phyloP scores from a whole-genome alignment of 2,113 vertebrate species.

The Phalacrocorax carbo region DNA sequence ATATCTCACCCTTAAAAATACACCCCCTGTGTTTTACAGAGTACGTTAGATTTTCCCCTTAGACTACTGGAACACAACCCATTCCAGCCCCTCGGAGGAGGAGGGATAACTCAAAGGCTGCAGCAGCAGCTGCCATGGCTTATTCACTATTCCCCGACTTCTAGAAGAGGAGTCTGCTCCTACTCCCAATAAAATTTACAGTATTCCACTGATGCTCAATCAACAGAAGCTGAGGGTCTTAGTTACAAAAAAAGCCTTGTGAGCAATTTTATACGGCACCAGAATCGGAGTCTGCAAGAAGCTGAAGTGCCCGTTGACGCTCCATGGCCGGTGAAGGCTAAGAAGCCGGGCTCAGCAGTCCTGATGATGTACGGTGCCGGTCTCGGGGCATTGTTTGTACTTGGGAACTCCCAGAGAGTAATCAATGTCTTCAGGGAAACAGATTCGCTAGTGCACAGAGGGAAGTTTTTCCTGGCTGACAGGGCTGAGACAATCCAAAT shows the following conservation, averaged over 20 bases:
- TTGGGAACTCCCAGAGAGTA: fast-evolving
- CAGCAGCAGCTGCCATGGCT: background rate
- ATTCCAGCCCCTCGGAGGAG: background rate
- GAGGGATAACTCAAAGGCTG: background rate
- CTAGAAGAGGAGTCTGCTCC: background rate
- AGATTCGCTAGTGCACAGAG: background rate
- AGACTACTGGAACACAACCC: background rate
- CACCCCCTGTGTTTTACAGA: background rate
- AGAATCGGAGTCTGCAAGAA: background rate
- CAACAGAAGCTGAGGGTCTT: background rate
- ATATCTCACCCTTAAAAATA: background rate
- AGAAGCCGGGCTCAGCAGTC: fast-evolving
- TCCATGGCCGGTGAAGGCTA: background rate
- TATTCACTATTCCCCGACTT: background rate
- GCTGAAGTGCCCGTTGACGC: background rate
- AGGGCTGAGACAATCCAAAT: background rate
- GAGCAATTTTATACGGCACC: background rate
- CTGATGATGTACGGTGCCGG: background rate
- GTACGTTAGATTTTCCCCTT: background rate
- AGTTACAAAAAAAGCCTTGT: background rate
- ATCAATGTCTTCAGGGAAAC: background rate
- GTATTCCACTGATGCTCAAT: background rate
- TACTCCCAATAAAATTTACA: background rate
- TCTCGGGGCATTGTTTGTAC: background rate
- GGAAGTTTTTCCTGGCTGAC: background rate